phyloP scores from a whole-genome alignment of 2,888 invertebrate genomes.

The Macroteleia sp. region DNA sequence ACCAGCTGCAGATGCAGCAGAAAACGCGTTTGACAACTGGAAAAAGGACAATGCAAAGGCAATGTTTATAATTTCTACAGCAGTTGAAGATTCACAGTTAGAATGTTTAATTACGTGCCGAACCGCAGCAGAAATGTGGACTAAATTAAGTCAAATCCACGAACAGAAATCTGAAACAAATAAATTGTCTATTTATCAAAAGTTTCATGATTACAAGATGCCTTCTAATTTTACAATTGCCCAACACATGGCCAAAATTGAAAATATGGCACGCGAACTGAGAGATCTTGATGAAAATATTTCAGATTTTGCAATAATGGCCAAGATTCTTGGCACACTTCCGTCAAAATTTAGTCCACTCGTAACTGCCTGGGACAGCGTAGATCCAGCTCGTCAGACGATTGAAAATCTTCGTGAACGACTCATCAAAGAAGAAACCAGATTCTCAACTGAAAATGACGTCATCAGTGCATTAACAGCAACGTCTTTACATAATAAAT shows the following conservation, averaged over 20 bases:
- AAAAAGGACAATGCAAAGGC: conserved; percentile 64
- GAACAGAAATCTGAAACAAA: conserved; percentile 17
- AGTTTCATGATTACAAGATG: not conserved
- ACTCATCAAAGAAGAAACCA: conserved; percentile 46
- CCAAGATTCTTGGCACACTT: conserved; percentile 66
- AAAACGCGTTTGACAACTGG: conserved; percentile 45
- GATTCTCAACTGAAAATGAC: conserved; percentile 8
- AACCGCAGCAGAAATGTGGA: conserved; percentile 61
- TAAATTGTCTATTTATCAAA: conserved; percentile 3
- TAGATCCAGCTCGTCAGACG: conserved; percentile 53
- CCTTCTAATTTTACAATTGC: not conserved
- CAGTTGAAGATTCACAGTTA: conserved; percentile 59
- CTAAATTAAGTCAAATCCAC: not conserved
- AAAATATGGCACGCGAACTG: not conserved
- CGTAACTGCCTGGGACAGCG: conserved; percentile 63
- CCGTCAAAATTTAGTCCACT: conserved; percentile 58
- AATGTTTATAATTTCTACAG: conserved; percentile 65
- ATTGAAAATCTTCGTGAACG: conserved; percentile 44
- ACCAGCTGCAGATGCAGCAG: not conserved
- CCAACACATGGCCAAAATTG: not conserved
- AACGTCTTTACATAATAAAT: too few relatives aligned
- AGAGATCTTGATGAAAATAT: conserved; percentile 61
- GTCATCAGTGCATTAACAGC: not conserved
- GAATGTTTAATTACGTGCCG: conserved; percentile 60
- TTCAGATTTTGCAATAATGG: conserved; percentile 58